A percentile compares a stretch with the other conserved stretches of the same genome.
Conservation (phyloP, 2,113 vertebrate species). For the Meriones unguiculatus region DNA sequence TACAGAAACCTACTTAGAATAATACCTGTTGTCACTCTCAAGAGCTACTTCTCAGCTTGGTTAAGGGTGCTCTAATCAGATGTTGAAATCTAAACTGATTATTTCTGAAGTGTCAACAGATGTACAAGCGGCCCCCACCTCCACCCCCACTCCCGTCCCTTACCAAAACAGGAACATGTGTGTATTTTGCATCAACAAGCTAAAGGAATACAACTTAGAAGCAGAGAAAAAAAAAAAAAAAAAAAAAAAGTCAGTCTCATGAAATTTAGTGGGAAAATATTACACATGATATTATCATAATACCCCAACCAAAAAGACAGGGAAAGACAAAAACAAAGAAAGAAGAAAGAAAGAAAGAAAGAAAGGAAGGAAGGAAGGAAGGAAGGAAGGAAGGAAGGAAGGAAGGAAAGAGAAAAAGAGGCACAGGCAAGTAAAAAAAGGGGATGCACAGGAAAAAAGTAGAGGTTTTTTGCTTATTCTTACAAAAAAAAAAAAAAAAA, state of each 20-base stretch:
- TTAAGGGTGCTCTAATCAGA: constrained; percentile 86
- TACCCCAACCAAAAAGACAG: neutral
- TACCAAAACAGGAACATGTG: constrained; percentile 82
- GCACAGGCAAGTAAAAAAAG: neutral
- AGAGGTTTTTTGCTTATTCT: neutral
- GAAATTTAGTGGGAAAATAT: constrained; percentile 40
- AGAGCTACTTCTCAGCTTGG: constrained; percentile 82
- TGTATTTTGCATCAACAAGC: constrained; percentile 78
- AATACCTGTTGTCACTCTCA: constrained; percentile 83
- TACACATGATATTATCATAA: constrained; percentile 15
- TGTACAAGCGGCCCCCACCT: constrained; percentile 66
- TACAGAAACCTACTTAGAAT: constrained; percentile 76
- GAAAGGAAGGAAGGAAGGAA: too few relatives aligned
- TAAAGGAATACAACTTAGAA: constrained; percentile 75
- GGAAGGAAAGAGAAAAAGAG: neutral
- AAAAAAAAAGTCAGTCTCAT: neutral
- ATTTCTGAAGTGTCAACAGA: constrained; percentile 88
- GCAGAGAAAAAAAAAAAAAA: neutral
- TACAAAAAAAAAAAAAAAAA: neutral
- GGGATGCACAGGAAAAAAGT: neutral
- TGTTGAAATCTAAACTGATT: constrained; percentile 89
- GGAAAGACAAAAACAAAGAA: neutral
- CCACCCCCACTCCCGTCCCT: constrained; percentile 7
- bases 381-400: too few relatives aligned
- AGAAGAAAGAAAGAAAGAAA: neutral